A percentile compares a stretch with the other conserved stretches of the same genome.
phyloP scores from a whole-genome alignment of 2,797 vertebrate species.

The Chelonia mydas region DNA sequence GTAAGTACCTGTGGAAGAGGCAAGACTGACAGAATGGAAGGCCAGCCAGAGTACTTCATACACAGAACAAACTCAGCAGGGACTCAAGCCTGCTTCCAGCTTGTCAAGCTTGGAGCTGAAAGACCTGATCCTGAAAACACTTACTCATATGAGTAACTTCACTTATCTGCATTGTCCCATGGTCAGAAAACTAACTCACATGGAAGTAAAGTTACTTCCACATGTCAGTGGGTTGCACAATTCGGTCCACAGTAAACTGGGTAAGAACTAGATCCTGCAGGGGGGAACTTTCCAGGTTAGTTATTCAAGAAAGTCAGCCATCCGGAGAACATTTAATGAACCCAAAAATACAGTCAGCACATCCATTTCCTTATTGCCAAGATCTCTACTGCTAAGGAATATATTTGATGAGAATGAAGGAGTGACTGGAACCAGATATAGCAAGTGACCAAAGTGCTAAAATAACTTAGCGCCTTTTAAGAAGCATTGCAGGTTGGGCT shows the following conservation, averaged over 20 bases:
- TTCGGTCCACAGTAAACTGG: background rate
- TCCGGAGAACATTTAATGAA: background rate
- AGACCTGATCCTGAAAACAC: fast-evolving
- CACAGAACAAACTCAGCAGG: background rate
- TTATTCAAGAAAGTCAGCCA: background rate
- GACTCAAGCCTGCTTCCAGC: background rate
- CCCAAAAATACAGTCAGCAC: background rate
- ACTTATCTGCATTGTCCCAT: background rate
- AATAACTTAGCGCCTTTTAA: slow-evolving; percentile 47
- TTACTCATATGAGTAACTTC: background rate
- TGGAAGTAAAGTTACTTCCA: background rate
- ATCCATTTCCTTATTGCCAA: slow-evolving; percentile 34
- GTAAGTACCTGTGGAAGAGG: background rate
- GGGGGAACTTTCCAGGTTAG: background rate
- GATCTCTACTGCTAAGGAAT: slow-evolving; percentile 13
- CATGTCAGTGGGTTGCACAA: background rate
- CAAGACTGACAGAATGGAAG: background rate
- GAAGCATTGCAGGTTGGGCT: slow-evolving; percentile 11
- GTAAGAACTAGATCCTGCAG: background rate
- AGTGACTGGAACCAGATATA: slow-evolving; percentile 14
- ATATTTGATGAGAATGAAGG: slow-evolving; percentile 37
- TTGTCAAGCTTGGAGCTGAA: background rate
- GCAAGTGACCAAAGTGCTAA: slow-evolving; percentile 51
- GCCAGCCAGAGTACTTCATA: background rate
- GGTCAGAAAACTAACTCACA: background rate